Evolutionary conservation across 2,888 invertebrate species (phyloP), one percentile per base, ranked within the genome.

Genomic region (Phaonia tiefii): DNA sequence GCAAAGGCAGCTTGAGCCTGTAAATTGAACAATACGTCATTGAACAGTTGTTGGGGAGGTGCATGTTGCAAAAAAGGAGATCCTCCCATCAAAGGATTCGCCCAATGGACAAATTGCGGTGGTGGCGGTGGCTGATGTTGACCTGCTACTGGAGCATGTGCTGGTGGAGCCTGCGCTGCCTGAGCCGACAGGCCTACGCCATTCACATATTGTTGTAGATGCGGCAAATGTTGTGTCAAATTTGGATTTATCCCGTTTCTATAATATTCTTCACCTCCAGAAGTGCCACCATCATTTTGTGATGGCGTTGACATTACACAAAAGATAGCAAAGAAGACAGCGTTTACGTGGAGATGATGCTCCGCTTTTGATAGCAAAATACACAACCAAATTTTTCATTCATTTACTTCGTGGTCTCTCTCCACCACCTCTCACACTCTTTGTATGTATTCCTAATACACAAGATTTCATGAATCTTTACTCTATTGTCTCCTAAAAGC

Each of bases 11-110:
- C 85, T 49, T 86, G 80, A 22, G 86, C 87, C 13, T 87, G 83
- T 75, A 88, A 84, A 60, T 89, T 88, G 51, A 86, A 89, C 0
- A 87, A 75, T 69, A 85, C 86, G 79, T 89, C 88, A 83, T 89
- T 89, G 72, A 86, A 89, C 13, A 87, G 87, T 31, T 80, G 82
- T 49, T 81, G 84, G n/a, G 81, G 84, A 3, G 75, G 71, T 3
- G 72, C 54, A 20, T 77, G 84, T 39, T 76, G 80, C 20, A 80
- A 11, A 60, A 74, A 80, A 10, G 80, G 54, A 10, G 77, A 44
- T n/a, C 72, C 69, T 37, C 81, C 78, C 15, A 81, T 72, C 17
- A 81, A 37, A 1, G 78, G 75, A 70, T 78, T 81, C 13, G 75
- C 1, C 81, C 81, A 81, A n/a, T 81, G 81, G 0, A 81, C 67